phyloP scores from a whole-genome alignment of 2,888 invertebrate species.

The Mythimna loreyi region DNA sequence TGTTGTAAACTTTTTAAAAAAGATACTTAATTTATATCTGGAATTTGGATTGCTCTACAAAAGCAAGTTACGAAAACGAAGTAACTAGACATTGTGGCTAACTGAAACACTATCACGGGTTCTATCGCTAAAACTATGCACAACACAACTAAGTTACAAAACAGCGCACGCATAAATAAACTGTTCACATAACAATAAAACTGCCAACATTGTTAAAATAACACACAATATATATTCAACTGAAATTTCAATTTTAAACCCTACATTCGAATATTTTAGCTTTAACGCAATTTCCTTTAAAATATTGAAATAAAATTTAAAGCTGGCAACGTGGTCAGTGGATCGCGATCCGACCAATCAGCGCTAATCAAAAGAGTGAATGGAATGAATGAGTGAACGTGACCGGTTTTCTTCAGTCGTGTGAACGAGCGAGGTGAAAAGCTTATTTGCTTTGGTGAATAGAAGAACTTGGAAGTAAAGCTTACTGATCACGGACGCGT shows the following conservation, averaged over 20 bases:
- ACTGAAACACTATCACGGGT: neutral
- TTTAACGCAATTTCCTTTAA: constrained; percentile 43
- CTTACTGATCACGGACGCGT: too few species aligned
- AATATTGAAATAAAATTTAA: constrained; percentile 56
- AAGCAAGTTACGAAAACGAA: constrained; percentile 3
- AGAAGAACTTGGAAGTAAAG: too few species aligned
- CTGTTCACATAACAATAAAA: constrained; percentile 34
- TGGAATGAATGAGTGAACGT: constrained; percentile 50
- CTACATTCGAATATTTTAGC: constrained; percentile 44
- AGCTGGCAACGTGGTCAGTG: constrained; percentile 40
- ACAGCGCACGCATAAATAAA: constrained; percentile 36
- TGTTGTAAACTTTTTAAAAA: neutral
- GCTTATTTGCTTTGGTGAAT: neutral
- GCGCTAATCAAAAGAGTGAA: constrained; percentile 67
- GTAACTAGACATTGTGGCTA: constrained; percentile 7
- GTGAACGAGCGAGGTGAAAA: neutral
- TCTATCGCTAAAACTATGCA: constrained; percentile 21
- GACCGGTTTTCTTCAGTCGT: neutral
- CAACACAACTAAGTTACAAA: constrained; percentile 35
- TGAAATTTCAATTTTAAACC: constrained; percentile 37
- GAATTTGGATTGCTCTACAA: neutral
- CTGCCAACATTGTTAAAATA: constrained; percentile 34
- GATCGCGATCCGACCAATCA: constrained; percentile 70
- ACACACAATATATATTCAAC: constrained; percentile 26
- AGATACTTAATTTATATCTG: neutral